A percentile compares a stretch with the other conserved stretches of the same genome.
Conservation (phyloP, 2,888 invertebrate species). For the Himalopsyche anomala region DNA sequence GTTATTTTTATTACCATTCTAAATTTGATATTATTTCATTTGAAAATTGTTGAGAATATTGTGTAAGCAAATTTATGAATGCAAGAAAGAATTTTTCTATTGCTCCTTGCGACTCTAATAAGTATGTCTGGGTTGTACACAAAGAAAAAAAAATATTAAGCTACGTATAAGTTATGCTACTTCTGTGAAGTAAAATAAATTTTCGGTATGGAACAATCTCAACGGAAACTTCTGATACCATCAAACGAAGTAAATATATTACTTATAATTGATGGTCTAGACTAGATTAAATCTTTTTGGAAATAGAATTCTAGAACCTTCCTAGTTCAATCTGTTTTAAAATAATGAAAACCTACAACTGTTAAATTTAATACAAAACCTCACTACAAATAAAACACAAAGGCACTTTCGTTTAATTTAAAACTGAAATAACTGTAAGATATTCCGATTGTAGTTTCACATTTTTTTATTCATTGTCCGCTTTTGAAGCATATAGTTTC, state of each 20-base stretch:
- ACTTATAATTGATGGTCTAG: slow-evolving; percentile 16
- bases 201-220: background rate
- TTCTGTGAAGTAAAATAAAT: background rate
- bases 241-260: background rate
- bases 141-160: background rate
- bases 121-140: background rate
- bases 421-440: background rate
- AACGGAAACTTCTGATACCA: background rate
- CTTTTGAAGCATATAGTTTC: too few species aligned
- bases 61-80: background rate
- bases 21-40: background rate
- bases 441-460: too few species aligned
- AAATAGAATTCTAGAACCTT: background rate
- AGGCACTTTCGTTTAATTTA: background rate
- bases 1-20: background rate
- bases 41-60: background rate
- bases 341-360: background rate
- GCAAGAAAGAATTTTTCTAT: background rate
- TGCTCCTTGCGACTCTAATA: background rate
- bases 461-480: too few species aligned
- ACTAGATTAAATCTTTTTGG: background rate
- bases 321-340: background rate
- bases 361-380: background rate
- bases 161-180: background rate
- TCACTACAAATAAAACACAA: too few species aligned